Base-by-base conservation (phyloP, 2,888 invertebrate genomes). In the Tiphia femorata region DNA sequence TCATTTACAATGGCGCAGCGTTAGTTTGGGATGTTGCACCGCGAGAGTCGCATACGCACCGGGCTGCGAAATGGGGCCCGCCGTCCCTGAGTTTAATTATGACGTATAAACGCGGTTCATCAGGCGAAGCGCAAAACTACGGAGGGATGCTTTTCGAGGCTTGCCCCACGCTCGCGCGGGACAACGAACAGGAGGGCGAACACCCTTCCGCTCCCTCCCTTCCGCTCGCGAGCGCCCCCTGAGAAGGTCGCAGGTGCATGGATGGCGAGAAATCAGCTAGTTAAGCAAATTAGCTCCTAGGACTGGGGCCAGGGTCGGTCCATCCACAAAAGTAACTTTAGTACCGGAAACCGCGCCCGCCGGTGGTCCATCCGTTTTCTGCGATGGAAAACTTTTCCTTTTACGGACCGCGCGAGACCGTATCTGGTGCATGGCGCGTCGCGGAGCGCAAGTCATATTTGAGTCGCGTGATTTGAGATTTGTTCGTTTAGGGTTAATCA, bases 71-170 rank as follows among this genome's bases (percentile, higher is more conserved):
- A 52, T 42, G 25, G 40, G 27, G 42, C 35, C 42, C 43, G 8
- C 12, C 48, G 58, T 55, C 47, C 57, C 50, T 54, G 50, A 50
- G 58, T 52, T 65, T 71, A 70, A 71, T 71, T 70, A 66, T 71
- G 71, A 71, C 67, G 56, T 67, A 71, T 70, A 66, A 68, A 66
- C 66, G 60, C 61, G 56, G 64, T 71, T 70, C 59, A 64, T 70
- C 71, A 71, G 50, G 43, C 38, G 70, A 58, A 60, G 63, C 55
- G 55, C 44, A 55, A 49, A 56, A 51, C 47, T 27, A 43, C 44
- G n/a, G n/a, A n/a, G n/a, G n/a, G n/a, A n/a, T n/a, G n/a, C n/a
- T n/a, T n/a, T n/a, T n/a, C n/a, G n/a, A n/a, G n/a, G n/a, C n/a
- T n/a, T n/a, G n/a, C n/a, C n/a, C n/a, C n/a, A n/a, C n/a, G n/a